Base-by-base conservation (phyloP, 2,797 vertebrate species). In the Pterois miles region DNA sequence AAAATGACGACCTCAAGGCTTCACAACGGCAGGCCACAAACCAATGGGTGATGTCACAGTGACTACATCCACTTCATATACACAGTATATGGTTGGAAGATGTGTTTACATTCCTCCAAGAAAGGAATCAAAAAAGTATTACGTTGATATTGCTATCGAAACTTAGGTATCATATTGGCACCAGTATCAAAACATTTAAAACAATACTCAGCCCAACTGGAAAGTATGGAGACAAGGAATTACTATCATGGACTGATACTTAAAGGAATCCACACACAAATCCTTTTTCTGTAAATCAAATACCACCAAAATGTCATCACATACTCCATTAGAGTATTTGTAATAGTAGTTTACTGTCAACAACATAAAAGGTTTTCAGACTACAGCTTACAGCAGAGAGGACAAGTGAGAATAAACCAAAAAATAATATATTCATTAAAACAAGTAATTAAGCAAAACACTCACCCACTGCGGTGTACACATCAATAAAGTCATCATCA, bases 361-460 rank as follows among this genome's bases (percentile, higher is more conserved):
- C 31, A 59, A 18, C 5, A 33, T 57, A 31, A 64, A 40, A 25
- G 20, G 5, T 57, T 40, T 69, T 31, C 8, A 31, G 6, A 63
- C 43, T n/a, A 43, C 22, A 60, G 43, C 46, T 60, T 65, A 70
- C 27, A 69, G 63, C 22, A n/a, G 59, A 71, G 27, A 64, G 52
- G 14, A 23, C 25, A 57, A 65, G 34, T 64, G 25, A 46, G 11
- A 68, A 75, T 50, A 57, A 71, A 59, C 14, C 23, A 64, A 72
- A 72, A 72, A 38, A 73, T 43, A 73, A 82, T 33, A 72, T 18
- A 79, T 63, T 65, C 16, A 80, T 73, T 73, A 70, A 64, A 77
- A 65, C 53, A 58, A 68, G 57, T 76, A 64, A 83, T 85, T 72
- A 75, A 65, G 64, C 29, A 54, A 77, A 81, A 69, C 74, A 84